A percentile compares a stretch with the other conserved stretches of the same genome.
Evolutionary conservation across 2,797 vertebrate species (phyloP).

Genomic region (Argentina silus): DNA sequence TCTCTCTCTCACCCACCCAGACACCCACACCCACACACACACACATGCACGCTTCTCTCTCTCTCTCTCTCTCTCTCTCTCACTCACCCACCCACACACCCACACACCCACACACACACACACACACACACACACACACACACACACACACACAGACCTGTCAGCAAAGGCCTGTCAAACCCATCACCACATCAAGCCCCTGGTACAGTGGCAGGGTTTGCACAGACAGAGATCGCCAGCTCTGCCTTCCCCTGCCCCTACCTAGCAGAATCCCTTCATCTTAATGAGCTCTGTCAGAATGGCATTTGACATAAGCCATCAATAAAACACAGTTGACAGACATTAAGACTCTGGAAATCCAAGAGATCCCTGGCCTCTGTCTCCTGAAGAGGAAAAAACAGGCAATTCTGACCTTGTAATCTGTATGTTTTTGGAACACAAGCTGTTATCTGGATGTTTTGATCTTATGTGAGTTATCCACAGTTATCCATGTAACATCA

Average conservation of each 20-base stretch:
- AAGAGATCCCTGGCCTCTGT: slow-evolving; percentile 46
- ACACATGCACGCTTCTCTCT: slow-evolving; percentile 23
- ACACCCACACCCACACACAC: slow-evolving; percentile 30
- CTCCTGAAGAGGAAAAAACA: slow-evolving; percentile 26
- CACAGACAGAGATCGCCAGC: slow-evolving; percentile 71
- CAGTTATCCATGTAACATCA: too few species aligned
- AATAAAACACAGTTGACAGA: slow-evolving; percentile 73
- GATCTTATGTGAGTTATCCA: too few species aligned
- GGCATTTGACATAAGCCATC: slow-evolving; percentile 82
- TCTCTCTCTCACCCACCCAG: slow-evolving; percentile 2
- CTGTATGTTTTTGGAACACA: slow-evolving; percentile 13
- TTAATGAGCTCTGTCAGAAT: slow-evolving; percentile 81
- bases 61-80: not conserved
- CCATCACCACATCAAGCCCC: slow-evolving; percentile 80
- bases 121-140: slow-evolving; percentile 29
- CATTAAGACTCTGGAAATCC: slow-evolving; percentile 56
- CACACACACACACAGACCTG: slow-evolving; percentile 56
- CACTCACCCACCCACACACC: not conserved
- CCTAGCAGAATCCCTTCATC: slow-evolving; percentile 70
- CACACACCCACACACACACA: slow-evolving; percentile 32
- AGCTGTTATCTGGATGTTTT: slow-evolving; percentile 2
- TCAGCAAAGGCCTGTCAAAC: slow-evolving; percentile 85
- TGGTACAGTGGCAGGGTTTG: slow-evolving; percentile 64
- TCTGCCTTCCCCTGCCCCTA: slow-evolving; percentile 71
- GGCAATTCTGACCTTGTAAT: slow-evolving; percentile 33